A percentile compares a stretch with the other conserved stretches of the same genome.
phyloP scores from a whole-genome alignment of 1,140 invertebrate species.

The Trinorchestia longiramus region DNA sequence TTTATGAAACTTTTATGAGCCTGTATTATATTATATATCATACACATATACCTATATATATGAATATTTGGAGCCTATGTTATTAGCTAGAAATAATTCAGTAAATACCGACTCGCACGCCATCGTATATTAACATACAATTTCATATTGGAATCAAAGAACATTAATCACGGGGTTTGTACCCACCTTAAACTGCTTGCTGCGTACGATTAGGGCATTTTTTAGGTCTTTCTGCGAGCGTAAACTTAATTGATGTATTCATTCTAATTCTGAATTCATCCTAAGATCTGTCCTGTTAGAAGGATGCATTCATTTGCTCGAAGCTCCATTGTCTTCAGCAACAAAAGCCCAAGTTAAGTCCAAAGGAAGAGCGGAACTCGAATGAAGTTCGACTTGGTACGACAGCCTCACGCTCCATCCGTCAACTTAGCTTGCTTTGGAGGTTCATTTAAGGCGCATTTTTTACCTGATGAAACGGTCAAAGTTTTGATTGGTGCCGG shows the following conservation, averaged over 20 bases:
- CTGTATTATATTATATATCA: no score
- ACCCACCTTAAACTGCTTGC: neutral
- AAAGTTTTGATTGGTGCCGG: constrained; percentile 52
- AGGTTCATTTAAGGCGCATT: constrained; percentile 13
- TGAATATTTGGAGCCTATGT: no score
- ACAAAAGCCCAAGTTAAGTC: neutral
- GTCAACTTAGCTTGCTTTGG: constrained; percentile 34
- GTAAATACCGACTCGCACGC: no score
- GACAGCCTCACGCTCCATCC: neutral
- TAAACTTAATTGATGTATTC: neutral
- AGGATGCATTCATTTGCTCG: neutral
- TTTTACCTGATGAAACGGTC: constrained; percentile 33
- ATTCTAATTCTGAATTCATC: neutral
- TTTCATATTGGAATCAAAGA: neutral
- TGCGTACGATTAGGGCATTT: neutral
- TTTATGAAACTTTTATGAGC: no score
- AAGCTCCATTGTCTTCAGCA: neutral
- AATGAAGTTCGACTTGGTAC: neutral
- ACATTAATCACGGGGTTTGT: neutral
- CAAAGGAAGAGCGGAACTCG: neutral
- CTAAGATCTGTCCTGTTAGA: neutral
- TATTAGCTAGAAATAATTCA: no score
- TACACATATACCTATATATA: no score
- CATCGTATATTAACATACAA: no score
- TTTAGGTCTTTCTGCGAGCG: neutral